Base-by-base conservation (phyloP, 1,140 invertebrate species). In the Drosophila simulans region DNA sequence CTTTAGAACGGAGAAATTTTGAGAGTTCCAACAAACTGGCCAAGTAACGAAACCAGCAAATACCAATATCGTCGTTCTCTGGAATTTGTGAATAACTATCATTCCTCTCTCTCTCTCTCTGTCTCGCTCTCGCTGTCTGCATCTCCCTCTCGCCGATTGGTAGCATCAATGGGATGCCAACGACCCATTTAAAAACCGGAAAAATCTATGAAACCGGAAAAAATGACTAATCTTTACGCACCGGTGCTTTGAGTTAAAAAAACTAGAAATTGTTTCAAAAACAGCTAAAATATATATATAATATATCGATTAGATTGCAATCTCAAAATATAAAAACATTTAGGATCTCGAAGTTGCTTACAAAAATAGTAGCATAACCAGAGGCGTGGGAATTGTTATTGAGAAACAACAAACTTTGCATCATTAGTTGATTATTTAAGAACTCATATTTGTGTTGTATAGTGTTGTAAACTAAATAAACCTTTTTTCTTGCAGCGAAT, bases 41-140 rank as follows among this genome's bases (percentile, higher is more conserved):
- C 54, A 53, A 43, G 11, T n/a, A 31, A 22, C 42, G 10, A 20
- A 15, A n/a, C 31, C 39, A 49, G 15, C 46, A 51, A 11, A 27
- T 15, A 7, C 48, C 25, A 56, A 10, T 43, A 13, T 55, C 51
- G 52, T 27, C 42, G 64, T 70, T 69, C 68, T 48, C 51, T 71
- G 68, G 64, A 72, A 72, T 72, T 60, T 53, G 48, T 60, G 55
- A 72, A 60, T 53, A 60, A 43, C 34, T 49, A 66, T 46, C 65
- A 31, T 66, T 20, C 15, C 46, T 12, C 48, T 35, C 62, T 17
- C 31, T 31, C 31, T 10, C 8, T 31, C 7, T 10, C 31, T 1
- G 7, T 31, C 31, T 0, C 7, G 2, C 31, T 31, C 31, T 2
- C 31, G 8, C 7, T 31, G 31, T 31, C 1, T 31, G 7, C 31